Conservation (phyloP, 2,797 vertebrate species). For the Micromesistius poutassou region DNA sequence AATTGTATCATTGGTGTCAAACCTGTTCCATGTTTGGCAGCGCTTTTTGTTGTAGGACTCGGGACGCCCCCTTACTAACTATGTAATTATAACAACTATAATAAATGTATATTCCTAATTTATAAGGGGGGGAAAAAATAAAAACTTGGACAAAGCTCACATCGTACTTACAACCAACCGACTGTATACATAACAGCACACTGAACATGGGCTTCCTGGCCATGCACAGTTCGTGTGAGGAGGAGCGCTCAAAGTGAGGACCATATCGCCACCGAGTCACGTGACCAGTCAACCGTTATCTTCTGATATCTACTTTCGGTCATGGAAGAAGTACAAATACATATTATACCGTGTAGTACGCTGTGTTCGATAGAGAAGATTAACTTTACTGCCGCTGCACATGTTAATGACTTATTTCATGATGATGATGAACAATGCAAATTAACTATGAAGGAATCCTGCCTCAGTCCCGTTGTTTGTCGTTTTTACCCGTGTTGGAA, state of each 20-base stretch:
- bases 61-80: neutral
- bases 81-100: neutral
- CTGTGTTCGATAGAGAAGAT: neutral
- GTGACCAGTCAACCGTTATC: neutral
- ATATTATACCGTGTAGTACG: neutral
- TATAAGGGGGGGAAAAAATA: no score
- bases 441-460: neutral
- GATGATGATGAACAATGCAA: no score
- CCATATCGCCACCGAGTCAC: neutral
- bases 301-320: neutral
- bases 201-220: neutral
- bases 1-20: conserved; percentile 52
- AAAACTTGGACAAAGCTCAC: neutral
- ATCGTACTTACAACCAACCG: no score
- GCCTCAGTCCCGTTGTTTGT: neutral
- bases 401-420: no score
- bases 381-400: neutral
- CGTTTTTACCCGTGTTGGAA: neutral
- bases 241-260: no score
- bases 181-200: neutral
- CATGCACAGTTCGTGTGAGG: neutral
- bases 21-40: conserved; percentile 32
- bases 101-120: neutral
- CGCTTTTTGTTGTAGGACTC: neutral
- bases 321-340: neutral